Evolutionary conservation across 2,888 invertebrate genomes (phyloP).

Genomic region (Torymus aiolomorphi): DNA sequence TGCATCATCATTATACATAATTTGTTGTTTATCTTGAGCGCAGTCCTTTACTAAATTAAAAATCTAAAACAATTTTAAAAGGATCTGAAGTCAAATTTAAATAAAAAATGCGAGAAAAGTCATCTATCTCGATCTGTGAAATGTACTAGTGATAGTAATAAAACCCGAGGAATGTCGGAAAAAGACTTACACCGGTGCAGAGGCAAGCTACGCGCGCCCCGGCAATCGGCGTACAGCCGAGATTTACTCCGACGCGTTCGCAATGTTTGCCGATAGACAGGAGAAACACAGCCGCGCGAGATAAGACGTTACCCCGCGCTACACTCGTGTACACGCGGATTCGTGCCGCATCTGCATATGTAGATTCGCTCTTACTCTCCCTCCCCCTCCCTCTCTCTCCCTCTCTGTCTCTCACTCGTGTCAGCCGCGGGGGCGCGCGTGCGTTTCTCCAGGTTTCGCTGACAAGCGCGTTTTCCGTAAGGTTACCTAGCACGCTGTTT

Average conservation of each 20-base stretch:
- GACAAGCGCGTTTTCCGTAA: slow-evolving; percentile 51
- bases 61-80: too few species aligned
- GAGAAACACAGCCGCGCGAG: background rate
- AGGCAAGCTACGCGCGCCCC: too few species aligned
- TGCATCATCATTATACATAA: too few species aligned
- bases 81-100: background rate
- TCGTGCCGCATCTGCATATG: slow-evolving; percentile 39
- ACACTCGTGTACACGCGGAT: slow-evolving; percentile 7
- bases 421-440: too few species aligned
- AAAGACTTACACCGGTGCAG: too few species aligned
- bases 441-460: slow-evolving; percentile 36
- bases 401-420: background rate
- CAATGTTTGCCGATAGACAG: slow-evolving; percentile 65
- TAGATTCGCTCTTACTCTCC: slow-evolving; percentile 44
- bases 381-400: slow-evolving; percentile 6
- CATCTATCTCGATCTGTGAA: background rate
- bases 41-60: too few species aligned
- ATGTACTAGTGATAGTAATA: too few species aligned
- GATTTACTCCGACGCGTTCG: slow-evolving; percentile 67
- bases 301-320: slow-evolving; percentile 14
- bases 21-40: too few species aligned
- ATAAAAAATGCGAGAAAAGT: background rate
- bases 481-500: slow-evolving; percentile 18
- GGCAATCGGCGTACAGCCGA: slow-evolving; percentile 55
- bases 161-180: too few species aligned